Evolutionary conservation across 1,140 invertebrate genomes (phyloP).

Genomic region (Drosophila pallidifrons): DNA sequence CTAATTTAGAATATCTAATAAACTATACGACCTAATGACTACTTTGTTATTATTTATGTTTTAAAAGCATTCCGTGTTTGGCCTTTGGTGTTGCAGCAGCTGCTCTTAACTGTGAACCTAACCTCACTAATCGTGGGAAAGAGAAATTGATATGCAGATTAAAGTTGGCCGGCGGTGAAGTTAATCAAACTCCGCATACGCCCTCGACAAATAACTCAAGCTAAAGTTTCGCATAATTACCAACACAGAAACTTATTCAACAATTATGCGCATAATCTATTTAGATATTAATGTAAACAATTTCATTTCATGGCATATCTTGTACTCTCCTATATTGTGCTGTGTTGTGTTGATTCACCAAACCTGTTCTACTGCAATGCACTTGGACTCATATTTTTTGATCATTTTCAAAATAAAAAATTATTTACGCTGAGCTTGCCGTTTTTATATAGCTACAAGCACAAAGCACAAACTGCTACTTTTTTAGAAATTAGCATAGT

Average conservation of each 20-base stretch:
- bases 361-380: constrained; percentile 61
- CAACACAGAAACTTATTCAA: constrained; percentile 42
- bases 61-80: neutral
- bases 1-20: neutral
- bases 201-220: constrained; percentile 58
- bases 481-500: constrained; percentile 52
- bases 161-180: constrained; percentile 9
- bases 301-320: neutral
- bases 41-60: neutral
- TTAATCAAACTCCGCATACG: constrained; percentile 49
- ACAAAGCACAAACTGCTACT: constrained; percentile 32
- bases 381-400: constrained; percentile 54
- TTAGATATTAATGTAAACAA: constrained; percentile 61
- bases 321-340: neutral
- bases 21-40: neutral
- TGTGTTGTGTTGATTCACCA: constrained; percentile 43
- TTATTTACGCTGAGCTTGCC: constrained; percentile 43
- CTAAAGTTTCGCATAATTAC: constrained; percentile 46
- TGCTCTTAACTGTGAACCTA: neutral
- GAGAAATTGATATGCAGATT: constrained; percentile 55
- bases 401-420: constrained; percentile 46
- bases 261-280: constrained; percentile 71
- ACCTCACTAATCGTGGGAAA: constrained; percentile 41
- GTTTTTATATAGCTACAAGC: constrained; percentile 5
- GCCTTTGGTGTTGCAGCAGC: neutral